Conservation (phyloP, 2,113 vertebrate genomes). For the Lepus europaeus region DNA sequence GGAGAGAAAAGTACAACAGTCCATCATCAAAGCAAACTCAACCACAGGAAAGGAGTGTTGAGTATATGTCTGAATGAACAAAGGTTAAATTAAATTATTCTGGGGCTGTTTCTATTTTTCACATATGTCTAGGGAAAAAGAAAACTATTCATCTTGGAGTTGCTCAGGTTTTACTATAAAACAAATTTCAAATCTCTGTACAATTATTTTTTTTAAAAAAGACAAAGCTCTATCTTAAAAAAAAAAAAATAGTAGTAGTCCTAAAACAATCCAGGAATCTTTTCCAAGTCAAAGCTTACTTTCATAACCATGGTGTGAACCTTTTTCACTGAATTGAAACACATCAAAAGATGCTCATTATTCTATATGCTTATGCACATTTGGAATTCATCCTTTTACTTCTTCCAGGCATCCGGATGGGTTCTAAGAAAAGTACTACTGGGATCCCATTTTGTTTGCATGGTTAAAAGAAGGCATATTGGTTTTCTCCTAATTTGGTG, state of each 20-base stretch:
- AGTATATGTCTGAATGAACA: not conserved
- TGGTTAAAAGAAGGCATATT: conserved; percentile 46
- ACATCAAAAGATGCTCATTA: conserved; percentile 48
- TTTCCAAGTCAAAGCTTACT: conserved; percentile 59
- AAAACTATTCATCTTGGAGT: conserved; percentile 6
- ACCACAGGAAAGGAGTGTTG: not conserved
- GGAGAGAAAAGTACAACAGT: conserved; percentile 29
- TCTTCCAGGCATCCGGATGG: conserved; percentile 24
- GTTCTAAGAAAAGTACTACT: conserved; percentile 64
- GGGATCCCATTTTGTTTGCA: conserved; percentile 38
- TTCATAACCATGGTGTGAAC: conserved; percentile 27
- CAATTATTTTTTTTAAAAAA: conserved; percentile 6
- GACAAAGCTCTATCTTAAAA: not conserved
- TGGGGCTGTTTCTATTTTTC: conserved; percentile 32
- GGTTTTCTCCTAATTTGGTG: conserved; percentile 48
- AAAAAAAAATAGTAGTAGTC: not conserved
- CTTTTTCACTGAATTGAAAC: conserved; percentile 18
- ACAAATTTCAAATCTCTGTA: conserved; percentile 22
- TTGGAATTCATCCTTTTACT: conserved; percentile 44
- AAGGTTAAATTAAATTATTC: conserved; percentile 18
- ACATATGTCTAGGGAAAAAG: not conserved
- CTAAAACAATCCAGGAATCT: conserved; percentile 16
- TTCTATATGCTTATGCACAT: not conserved
- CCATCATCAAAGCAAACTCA: not conserved
- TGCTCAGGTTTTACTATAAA: not conserved